Conservation (phyloP, 2,113 vertebrate species). For the Semnornis frantzii region DNA sequence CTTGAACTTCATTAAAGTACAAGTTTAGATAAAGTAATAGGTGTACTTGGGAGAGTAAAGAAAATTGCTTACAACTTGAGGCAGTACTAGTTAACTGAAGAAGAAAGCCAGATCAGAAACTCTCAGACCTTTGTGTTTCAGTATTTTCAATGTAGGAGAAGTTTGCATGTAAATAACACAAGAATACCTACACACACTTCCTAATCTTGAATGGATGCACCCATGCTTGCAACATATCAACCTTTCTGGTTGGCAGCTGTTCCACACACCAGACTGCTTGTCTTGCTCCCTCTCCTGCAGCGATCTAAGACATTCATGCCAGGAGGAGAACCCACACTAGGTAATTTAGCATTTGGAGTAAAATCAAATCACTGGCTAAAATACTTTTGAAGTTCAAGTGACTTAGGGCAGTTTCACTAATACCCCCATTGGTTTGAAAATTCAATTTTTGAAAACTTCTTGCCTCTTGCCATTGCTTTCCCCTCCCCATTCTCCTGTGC, state of each 20-base stretch:
- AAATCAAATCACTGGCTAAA: not conserved
- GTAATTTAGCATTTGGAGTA: not conserved
- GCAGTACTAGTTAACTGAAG: not conserved
- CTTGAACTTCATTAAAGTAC: not conserved
- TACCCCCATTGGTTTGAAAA: not conserved
- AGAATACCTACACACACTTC: not conserved
- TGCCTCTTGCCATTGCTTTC: not conserved
- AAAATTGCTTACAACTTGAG: not conserved
- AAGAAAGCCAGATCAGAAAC: constrained; percentile 27
- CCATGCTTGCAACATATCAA: fast-evolving
- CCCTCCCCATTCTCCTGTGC: not conserved
- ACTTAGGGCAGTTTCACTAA: not conserved
- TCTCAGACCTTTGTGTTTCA: not conserved
- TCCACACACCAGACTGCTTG: not conserved
- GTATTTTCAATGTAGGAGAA: not conserved
- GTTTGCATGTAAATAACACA: not conserved
- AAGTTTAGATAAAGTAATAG: not conserved
- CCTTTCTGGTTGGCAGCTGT: not conserved
- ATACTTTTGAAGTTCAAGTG: not conserved
- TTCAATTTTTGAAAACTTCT: fast-evolving
- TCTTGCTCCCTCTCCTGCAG: not conserved
- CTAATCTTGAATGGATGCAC: not conserved
- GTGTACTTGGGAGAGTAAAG: not conserved
- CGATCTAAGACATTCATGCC: not conserved
- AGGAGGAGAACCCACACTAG: not conserved